Evolutionary conservation across 2,797 vertebrate genomes (phyloP).

Genomic region (Propithecus perrieri): DNA sequence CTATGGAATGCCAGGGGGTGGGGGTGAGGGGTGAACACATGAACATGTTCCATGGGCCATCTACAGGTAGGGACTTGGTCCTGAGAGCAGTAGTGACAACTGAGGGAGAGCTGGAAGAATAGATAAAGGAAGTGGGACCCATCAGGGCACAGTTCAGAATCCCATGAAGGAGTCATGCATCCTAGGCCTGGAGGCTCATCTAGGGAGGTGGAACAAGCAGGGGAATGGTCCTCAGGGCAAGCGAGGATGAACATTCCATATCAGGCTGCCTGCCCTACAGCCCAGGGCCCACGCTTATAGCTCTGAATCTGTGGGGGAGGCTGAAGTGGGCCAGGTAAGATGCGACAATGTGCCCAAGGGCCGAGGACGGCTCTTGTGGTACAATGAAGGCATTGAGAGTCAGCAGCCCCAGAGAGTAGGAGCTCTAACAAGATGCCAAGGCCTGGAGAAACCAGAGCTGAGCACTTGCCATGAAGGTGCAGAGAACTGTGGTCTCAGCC

Average conservation of each 20-base stretch:
- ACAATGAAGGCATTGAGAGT: conserved; percentile 59
- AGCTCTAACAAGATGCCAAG: conserved; percentile 43
- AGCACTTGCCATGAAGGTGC: conserved; percentile 70
- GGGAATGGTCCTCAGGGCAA: background rate
- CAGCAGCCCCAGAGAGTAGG: background rate
- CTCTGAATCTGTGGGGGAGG: background rate
- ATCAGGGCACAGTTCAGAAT: background rate
- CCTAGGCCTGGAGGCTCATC: background rate
- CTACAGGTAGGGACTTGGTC: background rate
- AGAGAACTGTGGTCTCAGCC: conserved; percentile 46
- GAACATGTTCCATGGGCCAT: background rate
- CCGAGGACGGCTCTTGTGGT: background rate
- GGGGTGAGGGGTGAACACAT: background rate
- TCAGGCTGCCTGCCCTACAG: background rate
- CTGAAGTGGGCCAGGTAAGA: background rate
- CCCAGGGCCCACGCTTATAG: background rate
- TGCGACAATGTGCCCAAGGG: background rate
- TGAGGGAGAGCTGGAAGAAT: background rate
- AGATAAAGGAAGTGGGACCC: background rate
- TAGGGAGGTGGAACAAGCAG: background rate
- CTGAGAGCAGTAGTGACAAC: background rate
- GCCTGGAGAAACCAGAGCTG: conserved; percentile 48
- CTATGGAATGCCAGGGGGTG: background rate
- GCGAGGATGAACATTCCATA: background rate
- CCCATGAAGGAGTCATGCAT: background rate